Evolutionary conservation across 2,797 vertebrate genomes (phyloP), one percentile per base, ranked within the genome.

Genomic region (Alosa sapidissima): DNA sequence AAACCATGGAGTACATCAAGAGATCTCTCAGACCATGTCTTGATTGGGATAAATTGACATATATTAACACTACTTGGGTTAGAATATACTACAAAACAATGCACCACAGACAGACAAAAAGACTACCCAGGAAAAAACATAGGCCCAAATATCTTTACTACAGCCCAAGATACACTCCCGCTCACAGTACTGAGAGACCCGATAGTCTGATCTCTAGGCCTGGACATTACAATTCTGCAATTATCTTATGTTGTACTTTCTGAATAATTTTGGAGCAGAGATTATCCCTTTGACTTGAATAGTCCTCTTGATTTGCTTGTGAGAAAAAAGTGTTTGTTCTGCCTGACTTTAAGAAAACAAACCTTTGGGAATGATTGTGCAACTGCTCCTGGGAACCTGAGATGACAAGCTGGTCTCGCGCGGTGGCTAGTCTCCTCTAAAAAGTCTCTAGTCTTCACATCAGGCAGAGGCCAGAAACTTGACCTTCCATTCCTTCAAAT

Each of bases 401-500:
- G 14, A 75, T 75, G 19, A 41, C 11, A 1, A 14, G 62, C 8
- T 65, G 62, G 62, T 28, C 62, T 65, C 10, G 28, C 24, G 62
- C 8, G 58, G 3, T 24, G n/a, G 21, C 58, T 24, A 52, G 13
- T 2, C 51, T 13, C 54, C 21, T 21, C 54, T 52, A 13, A 16
- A 54, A 54, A 54, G 10, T 19, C 16, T 55, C 54, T 3, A 36
- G 62, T 36, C 28, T 68, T 68, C 62, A 68, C 13, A 33, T 68
- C 62, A 68, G 2, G 62, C 28, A 68, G 19, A 68, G 62, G 68
- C 68, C 36, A 62, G 21, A 62, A 83, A 86, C 72, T 33, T 81
- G 75, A 68, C 75, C 75, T 45, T 24, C 41, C 33, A 9, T 48
- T 51, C 72, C 82, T 82, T 52, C 28, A 85, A 85, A 51, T 85